Evolutionary conservation across 2,888 invertebrate genomes (phyloP), one percentile per base, ranked within the genome.

Genomic region (Drosophila nigricruria): DNA sequence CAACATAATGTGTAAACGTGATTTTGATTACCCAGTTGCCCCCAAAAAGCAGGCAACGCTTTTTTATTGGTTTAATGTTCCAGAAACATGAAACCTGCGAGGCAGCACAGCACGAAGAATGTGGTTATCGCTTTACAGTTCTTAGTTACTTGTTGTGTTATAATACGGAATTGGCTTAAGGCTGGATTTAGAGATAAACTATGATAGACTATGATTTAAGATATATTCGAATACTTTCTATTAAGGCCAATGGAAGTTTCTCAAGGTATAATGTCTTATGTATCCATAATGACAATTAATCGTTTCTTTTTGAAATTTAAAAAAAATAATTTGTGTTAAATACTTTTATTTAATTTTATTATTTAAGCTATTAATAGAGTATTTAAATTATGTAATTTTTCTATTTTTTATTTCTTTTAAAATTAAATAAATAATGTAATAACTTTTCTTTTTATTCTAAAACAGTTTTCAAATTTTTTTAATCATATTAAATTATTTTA

Each of bases 1-100:
- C 25, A 14, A 20, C 56, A 63, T 52, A 61, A 65, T 64, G 58
- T 36, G 42, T 18, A 47, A 56, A 61, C 47, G 56, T 32, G 38
- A 61, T 70, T 66, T 60, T 65, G 36, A 72, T 60, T 42, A 38
- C 59, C 18, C 10, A 50, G 42, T 25, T 40, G 53, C 45, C 34
- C 47, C 8, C 43, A 45, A 60, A n/a, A 65, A 50, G 34, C n/a
- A 45, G 23, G 43, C 58, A 52, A 63, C 16, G 14, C 12, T 57
- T 53, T 49, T 23, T 30, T 32, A 30, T 27, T 18, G 8, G 25
- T 27, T 54, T 27, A 53, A 53, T 36, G 52, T 10, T 3, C 36
- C n/a, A n/a, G 36, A 12, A 52, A 36, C 10, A 5, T 6, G 20
- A 6, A 12, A 27, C 4, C 53, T 18, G 27, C 0, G 12, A 14